Conservation (phyloP, 2,113 vertebrate genomes). For the Calyptomena viridis region DNA sequence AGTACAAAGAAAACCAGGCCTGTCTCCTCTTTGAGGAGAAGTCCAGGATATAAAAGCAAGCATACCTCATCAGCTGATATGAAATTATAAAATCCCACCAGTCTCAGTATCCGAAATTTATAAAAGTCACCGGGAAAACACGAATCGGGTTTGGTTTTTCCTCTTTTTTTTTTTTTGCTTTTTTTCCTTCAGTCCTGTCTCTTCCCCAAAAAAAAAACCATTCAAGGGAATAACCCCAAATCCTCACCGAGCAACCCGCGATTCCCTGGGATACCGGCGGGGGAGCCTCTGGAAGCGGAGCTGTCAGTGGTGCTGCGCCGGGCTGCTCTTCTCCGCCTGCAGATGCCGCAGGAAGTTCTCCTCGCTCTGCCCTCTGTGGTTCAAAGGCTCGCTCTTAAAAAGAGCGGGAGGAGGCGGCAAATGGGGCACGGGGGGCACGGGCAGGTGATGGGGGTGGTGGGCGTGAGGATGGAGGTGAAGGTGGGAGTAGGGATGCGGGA, state of each 20-base stretch:
- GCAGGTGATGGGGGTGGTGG: conserved; percentile 83
- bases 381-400: conserved; percentile 95
- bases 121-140: conserved; percentile 73
- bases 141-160: conserved; percentile 21
- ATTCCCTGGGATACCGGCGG: background rate
- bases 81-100: conserved; percentile 77
- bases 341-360: conserved; percentile 91
- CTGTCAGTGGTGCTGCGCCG: conserved; percentile 85
- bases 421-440: conserved; percentile 84
- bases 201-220: background rate
- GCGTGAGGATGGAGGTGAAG: conserved; percentile 84
- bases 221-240: background rate
- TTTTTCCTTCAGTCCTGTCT: conserved; percentile 19
- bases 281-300: too few species aligned
- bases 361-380: conserved; percentile 88
- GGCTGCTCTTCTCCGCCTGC: conserved; percentile 87
- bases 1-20: conserved; percentile 77
- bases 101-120: conserved; percentile 63
- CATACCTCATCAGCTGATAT: conserved; percentile 80
- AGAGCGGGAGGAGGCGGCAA: conserved; percentile 91
- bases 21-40: conserved; percentile 79
- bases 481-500: conserved; percentile 85
- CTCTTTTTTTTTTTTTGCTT: too few species aligned
- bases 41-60: conserved; percentile 78
- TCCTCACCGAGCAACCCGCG: background rate